Evolutionary conservation across 2,888 invertebrate species (phyloP), one percentile per base, ranked within the genome.

Genomic region (Papilio demoleus): DNA sequence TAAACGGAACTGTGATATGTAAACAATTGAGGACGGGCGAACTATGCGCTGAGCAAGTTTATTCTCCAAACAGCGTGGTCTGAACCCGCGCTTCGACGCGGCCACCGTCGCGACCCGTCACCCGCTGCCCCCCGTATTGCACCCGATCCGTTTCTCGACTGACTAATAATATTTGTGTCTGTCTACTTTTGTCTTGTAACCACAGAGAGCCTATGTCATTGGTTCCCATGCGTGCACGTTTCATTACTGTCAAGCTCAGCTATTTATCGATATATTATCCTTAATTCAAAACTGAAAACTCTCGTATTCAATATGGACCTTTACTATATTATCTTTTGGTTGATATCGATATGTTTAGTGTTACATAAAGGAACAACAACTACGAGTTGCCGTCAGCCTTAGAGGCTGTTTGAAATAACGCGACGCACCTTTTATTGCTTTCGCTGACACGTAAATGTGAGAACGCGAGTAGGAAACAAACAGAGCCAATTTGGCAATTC

Each of bases 401-500:
- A 40, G 40, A 31, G n/a, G n/a, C n/a, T 65, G 34, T n/a, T 56
- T 38, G 14, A 42, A 19, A 31, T 36, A 42, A 3, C 14, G 47
- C 36, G 19, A 59, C 27, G 59, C 14, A 63, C 45, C 60, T 68
- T 64, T 71, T 67, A 71, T 71, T 67, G 36, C 53, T 65, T 61
- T 61, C 65, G 53, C 22, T 68, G 70, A 75, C 73, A 81, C 76
- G 79, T 84, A 81, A 84, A 85, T 82, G 82, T 87, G 82, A 83
- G 81, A 85, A 85, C 79, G 81, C 81, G 79, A 80, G 81, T 84
- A 85, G 86, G 87, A 88, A 89, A 89, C 88, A 88, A 88, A 88
- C 88, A 86, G 81, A 85, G 86, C 87, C 88, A 90, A 91, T 90
- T 91, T 90, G 90, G 90, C 88, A 88, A 90, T 88, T 90, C 84